These are phyloP conservation scores for Bryconaethiops microstoma DNA, from an alignment of 2,797 vertebrate genomes.

Conservation along the genomic window DNA sequence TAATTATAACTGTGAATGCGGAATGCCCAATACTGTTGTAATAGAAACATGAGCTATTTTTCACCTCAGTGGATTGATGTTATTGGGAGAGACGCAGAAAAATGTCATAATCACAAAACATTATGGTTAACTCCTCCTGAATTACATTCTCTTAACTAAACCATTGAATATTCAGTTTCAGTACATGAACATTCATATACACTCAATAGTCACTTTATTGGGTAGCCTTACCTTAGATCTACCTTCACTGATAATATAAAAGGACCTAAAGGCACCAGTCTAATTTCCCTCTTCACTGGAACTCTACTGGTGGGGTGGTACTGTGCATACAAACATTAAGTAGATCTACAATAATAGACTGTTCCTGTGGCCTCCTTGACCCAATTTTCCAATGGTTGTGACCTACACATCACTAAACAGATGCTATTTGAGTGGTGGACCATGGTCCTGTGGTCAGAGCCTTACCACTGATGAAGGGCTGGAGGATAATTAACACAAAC, in stretches of 20 bases:
- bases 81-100: not conserved
- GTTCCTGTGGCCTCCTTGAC: too few species aligned
- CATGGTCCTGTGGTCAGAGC: not conserved
- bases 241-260: too few species aligned
- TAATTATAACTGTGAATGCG: slow-evolving; percentile 1
- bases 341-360: too few species aligned
- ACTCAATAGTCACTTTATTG: not conserved
- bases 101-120: not conserved
- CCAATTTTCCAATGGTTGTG: not conserved
- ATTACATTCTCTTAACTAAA: not conserved
- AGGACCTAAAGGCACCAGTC: too few species aligned
- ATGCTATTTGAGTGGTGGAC: too few species aligned
- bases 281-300: too few species aligned
- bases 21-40: not conserved
- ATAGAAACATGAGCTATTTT: slow-evolving; percentile 9
- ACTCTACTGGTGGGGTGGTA: too few species aligned
- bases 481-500: not conserved
- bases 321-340: too few species aligned
- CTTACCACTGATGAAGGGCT: not conserved
- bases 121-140: not conserved
- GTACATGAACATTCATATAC: not conserved
- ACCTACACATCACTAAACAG: not conserved
- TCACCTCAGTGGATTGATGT: not conserved
- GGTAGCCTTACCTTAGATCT: too few species aligned
- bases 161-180: not conserved